These are phyloP conservation scores for Mylabris phalerata DNA, from an alignment of 1,140 invertebrate genomes.

Conservation along the genomic window DNA sequence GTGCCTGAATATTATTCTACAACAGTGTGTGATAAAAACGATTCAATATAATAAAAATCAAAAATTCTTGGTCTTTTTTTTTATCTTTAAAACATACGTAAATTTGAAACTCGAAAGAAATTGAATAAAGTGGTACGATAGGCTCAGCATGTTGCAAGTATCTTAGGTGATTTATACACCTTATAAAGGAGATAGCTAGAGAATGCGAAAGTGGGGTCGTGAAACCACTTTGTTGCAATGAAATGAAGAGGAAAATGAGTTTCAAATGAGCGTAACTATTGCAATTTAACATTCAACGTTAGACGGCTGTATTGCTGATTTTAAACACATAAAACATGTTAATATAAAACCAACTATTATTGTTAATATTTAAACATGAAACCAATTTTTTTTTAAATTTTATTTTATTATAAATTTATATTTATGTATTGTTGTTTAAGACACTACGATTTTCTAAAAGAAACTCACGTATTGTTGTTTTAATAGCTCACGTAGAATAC, in stretches of 20 bases:
- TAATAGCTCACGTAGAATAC: no score
- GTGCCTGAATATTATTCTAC: not conserved
- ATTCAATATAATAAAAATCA: not conserved
- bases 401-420: no score
- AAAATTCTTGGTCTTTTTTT: not conserved
- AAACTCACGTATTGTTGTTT: no score
- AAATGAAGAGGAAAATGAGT: conserved; percentile 38
- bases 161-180: conserved; percentile 36
- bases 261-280: conserved; percentile 34
- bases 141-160: conserved; percentile 17
- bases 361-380: no score
- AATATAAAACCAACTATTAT: not conserved
- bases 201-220: conserved; percentile 27
- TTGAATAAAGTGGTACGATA: not conserved
- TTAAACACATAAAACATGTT: conserved; percentile 1
- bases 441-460: no score
- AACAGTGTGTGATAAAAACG: not conserved
- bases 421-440: no score
- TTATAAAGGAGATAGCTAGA: conserved; percentile 35
- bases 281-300: conserved; percentile 23
- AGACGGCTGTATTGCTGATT: not conserved
- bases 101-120: no score
- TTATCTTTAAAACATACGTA: not conserved
- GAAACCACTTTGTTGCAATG: conserved; percentile 36
- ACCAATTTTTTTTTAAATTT: no score